phyloP scores from a whole-genome alignment of 2,888 invertebrate genomes.

The Coleophora deauratella region DNA sequence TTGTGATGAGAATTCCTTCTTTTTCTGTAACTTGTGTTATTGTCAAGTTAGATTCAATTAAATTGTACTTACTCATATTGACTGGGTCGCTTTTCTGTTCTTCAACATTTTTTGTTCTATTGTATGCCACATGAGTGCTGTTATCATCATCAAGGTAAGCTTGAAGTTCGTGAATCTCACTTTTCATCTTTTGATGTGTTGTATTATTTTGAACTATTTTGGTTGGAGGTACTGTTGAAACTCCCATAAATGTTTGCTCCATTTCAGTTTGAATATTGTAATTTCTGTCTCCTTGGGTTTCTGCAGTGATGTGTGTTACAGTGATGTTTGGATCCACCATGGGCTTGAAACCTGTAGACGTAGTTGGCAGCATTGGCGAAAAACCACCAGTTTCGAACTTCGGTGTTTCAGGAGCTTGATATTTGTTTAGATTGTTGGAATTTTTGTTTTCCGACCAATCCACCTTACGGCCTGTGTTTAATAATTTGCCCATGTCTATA shows the following conservation, averaged over 20 bases:
- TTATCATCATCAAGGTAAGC: slow-evolving; percentile 56
- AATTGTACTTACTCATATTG: slow-evolving; percentile 54
- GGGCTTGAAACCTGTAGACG: slow-evolving; percentile 83
- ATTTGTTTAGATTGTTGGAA: slow-evolving; percentile 43
- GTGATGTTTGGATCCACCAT: slow-evolving; percentile 57
- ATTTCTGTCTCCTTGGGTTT: slow-evolving; percentile 24
- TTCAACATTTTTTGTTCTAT: slow-evolving; percentile 59
- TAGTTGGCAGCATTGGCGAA: slow-evolving; percentile 81
- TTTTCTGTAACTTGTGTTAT: slow-evolving; percentile 61
- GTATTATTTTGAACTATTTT: slow-evolving; percentile 40
- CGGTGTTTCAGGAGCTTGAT: slow-evolving; percentile 63
- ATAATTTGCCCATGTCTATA: slow-evolving; percentile 79
- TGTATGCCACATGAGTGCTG: slow-evolving; percentile 55
- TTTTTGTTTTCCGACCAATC: slow-evolving; percentile 58
- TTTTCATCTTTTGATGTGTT: slow-evolving; percentile 54
- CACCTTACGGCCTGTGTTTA: slow-evolving; percentile 63
- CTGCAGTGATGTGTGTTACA: slow-evolving; percentile 29
- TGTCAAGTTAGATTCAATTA: slow-evolving; percentile 62
- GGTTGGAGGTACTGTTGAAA: slow-evolving; percentile 34
- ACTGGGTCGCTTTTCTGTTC: slow-evolving; percentile 53
- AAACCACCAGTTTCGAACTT: slow-evolving; percentile 85
- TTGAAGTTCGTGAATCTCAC: slow-evolving; percentile 61
- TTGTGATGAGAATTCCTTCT: slow-evolving; percentile 57
- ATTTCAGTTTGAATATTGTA: slow-evolving; percentile 33
- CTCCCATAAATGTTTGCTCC: slow-evolving; percentile 28